Percentiles rank a stretch among this genome's conserved stretches.
Conservation (phyloP, 2,797 vertebrate genomes). For the Danio kyathit region DNA sequence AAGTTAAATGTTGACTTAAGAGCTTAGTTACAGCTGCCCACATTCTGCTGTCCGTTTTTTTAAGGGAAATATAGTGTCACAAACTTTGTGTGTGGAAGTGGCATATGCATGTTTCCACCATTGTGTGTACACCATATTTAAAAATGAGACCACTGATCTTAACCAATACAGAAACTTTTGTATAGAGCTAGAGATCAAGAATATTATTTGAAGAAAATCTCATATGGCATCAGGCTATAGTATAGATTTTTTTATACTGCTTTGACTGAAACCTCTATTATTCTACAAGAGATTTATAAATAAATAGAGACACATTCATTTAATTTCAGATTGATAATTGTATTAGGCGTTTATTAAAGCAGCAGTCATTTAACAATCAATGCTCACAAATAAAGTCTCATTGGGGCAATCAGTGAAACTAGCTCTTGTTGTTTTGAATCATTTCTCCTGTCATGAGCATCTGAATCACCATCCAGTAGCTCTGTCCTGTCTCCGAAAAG, state of each 20-base stretch:
- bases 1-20: too few relatives aligned
- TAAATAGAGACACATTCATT: background rate
- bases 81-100: too few relatives aligned
- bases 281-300: background rate
- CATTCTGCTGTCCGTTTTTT: too few relatives aligned
- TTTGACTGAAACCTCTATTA: background rate
- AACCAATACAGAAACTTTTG: background rate
- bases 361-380: background rate
- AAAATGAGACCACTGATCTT: too few relatives aligned
- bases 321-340: background rate
- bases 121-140: too few relatives aligned
- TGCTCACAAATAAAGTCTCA: background rate
- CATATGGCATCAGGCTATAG: too few relatives aligned
- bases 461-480: constrained; percentile 9
- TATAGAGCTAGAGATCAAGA: background rate
- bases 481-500: constrained; percentile 54
- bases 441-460: background rate
- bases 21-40: too few relatives aligned
- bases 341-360: background rate
- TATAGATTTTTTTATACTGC: background rate
- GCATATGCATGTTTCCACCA: too few relatives aligned
- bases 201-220: background rate
- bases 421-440: constrained; percentile 6
- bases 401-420: background rate
- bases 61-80: too few relatives aligned